Evolutionary conservation across 2,797 vertebrate genomes (phyloP), one percentile per base, ranked within the genome.

Genomic region (Florisuga fusca): DNA sequence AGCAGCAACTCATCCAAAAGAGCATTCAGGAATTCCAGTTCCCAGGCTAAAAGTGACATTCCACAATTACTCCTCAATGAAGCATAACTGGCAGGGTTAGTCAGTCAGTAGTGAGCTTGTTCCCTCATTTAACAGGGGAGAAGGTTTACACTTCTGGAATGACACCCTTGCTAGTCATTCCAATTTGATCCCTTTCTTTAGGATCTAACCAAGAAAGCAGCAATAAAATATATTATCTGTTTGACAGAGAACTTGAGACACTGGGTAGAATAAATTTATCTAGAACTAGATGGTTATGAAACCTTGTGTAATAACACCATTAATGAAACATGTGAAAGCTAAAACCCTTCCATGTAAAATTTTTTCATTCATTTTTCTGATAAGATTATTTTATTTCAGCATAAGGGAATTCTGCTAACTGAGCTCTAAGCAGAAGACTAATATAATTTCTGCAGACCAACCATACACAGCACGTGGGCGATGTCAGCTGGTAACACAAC

Each of bases 81-180:
- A 96, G 82, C 58, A 41, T 9, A 78, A 84, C 87, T 78, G 93
- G 59, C 88, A 88, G 84, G 84, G 85, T 71, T 51, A 90, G 87
- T 45, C 2, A 27, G 72, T 75, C 91, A 87, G 73, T 64, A 73
- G 46, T 48, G 72, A 89, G 54, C 46, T 59, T 72, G 64, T 83
- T 93, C 87, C 61, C 83, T 97, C 93, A 97, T 84, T 96, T 76
- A 79, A 76, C 43, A 25, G 77, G 85, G 87, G 77, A 94, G 67
- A 76, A 84, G 57, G 67, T 43, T 91, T 86, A 27, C 66, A 82
- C 74, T 83, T 72, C 67, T 29, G 62, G 66, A 64, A 87, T 81
- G 75, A 92, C 68, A 95, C 62, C 77, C 43, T 38, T 38, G 18
- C 29, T 59, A 69, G 72, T 55, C 54, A 79, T 45, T n/a, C 85